phyloP scores from a whole-genome alignment of 2,113 vertebrate genomes.

The Spermophilus dauricus region DNA sequence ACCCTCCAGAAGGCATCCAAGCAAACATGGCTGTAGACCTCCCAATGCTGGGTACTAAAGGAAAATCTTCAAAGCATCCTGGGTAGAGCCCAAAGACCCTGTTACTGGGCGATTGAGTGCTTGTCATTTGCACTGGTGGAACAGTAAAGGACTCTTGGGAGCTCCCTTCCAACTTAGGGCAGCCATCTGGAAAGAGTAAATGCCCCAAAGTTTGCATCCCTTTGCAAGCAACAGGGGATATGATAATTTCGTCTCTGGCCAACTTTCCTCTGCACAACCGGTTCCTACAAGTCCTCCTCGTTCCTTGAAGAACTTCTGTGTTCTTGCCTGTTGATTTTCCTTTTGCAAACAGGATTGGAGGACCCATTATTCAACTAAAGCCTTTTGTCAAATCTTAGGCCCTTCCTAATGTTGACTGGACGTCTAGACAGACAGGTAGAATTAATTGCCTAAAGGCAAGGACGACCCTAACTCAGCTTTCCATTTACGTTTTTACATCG shows the following conservation, averaged over 20 bases:
- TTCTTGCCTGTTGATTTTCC: conserved; percentile 55
- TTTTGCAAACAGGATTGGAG: conserved; percentile 56
- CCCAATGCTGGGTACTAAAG: background rate
- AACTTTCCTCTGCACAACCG: rapidly evolving
- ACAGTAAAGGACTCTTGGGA: background rate
- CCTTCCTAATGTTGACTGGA: conserved; percentile 8
- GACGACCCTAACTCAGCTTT: background rate
- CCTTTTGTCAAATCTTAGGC: conserved; percentile 38
- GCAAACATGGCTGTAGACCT: background rate
- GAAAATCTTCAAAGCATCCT: background rate
- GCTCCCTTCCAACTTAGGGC: background rate
- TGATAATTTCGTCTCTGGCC: background rate
- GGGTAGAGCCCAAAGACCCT: background rate
- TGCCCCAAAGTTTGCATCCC: background rate
- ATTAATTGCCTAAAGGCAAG: background rate
- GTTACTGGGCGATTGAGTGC: background rate
- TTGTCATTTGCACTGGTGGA: background rate
- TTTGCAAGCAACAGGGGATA: background rate
- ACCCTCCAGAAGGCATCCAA: background rate
- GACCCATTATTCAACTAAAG: conserved; percentile 22
- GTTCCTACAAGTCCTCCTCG: background rate
- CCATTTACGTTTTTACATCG: conserved; percentile 26
- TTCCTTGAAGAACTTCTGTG: conserved; percentile 27
- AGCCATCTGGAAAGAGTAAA: background rate
- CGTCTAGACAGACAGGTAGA: conserved; percentile 64